phyloP scores from a whole-genome alignment of 2,888 invertebrate species.

The Danaus chrysippus region DNA sequence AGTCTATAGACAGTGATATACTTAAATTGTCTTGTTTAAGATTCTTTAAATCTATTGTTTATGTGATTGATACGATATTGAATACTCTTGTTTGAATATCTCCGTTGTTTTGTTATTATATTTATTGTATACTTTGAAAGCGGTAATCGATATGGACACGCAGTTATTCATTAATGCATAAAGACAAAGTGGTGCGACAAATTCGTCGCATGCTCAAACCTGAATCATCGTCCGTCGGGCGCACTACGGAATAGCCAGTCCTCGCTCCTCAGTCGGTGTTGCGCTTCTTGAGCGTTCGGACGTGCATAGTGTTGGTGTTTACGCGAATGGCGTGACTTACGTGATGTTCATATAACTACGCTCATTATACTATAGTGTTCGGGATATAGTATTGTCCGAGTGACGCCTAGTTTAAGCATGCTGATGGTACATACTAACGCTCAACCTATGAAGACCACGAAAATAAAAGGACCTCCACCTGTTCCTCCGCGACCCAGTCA shows the following conservation, averaged over 20 bases:
- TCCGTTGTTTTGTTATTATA: neutral
- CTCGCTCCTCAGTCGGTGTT: conserved; percentile 50
- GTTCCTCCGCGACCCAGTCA: conserved; percentile 90
- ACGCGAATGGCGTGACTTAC: conserved; percentile 56
- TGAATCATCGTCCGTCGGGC: conserved; percentile 28
- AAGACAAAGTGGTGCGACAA: conserved; percentile 16
- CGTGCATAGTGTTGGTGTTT: conserved; percentile 46
- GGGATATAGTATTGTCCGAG: conserved; percentile 73
- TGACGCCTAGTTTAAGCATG: conserved; percentile 66
- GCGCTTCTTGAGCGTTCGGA: conserved; percentile 58
- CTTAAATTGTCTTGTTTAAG: too few relatives aligned
- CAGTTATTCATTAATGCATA: conserved; percentile 6
- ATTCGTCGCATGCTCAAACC: conserved; percentile 29
- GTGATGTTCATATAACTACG: conserved; percentile 59
- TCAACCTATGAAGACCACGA: conserved; percentile 74
- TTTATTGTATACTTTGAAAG: neutral
- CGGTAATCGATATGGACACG: neutral
- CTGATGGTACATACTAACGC: conserved; percentile 79
- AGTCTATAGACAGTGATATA: too few relatives aligned
- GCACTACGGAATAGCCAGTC: too few relatives aligned
- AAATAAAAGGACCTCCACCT: conserved; percentile 84
- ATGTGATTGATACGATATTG: too few relatives aligned
- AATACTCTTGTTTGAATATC: too few relatives aligned
- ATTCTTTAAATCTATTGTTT: too few relatives aligned
- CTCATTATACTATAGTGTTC: conserved; percentile 72